These are phyloP conservation scores for Zaprionus africanus DNA, from an alignment of 1,140 invertebrate species.

Conservation along the genomic window DNA sequence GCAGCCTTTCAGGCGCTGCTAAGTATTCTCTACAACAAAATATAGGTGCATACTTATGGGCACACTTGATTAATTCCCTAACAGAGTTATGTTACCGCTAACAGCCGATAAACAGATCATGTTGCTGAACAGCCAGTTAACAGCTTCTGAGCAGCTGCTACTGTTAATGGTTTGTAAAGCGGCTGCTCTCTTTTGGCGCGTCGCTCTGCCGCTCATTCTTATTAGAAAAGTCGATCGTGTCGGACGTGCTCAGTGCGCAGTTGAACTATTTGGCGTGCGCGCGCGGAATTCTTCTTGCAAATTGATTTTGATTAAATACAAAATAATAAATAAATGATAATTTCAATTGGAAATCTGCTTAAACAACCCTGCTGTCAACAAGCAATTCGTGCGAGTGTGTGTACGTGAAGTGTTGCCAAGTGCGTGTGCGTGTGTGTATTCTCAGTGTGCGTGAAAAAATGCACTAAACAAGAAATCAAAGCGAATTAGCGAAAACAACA, in stretches of 20 bases:
- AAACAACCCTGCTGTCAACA: conserved; percentile 40
- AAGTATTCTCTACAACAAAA: too few species aligned
- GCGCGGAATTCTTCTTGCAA: conserved; percentile 24
- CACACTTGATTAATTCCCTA: too few species aligned
- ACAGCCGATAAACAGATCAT: background rate
- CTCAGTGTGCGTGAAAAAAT: conserved; percentile 64
- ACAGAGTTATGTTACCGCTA: background rate
- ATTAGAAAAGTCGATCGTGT: conserved; percentile 22
- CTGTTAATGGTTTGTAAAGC: background rate
- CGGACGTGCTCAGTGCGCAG: background rate
- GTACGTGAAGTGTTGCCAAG: background rate
- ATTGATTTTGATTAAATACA: conserved; percentile 35
- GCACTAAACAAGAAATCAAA: conserved; percentile 54
- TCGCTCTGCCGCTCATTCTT: conserved; percentile 29
- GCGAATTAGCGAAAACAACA: conserved; percentile 42
- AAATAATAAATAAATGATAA: conserved; percentile 34
- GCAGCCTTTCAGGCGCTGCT: too few species aligned
- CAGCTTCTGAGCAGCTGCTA: background rate
- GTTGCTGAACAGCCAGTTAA: background rate
- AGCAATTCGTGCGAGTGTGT: conserved; percentile 19
- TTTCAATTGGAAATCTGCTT: conserved; percentile 22
- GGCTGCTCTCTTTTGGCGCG: background rate
- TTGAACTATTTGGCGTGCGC: conserved; percentile 3
- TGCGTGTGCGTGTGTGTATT: conserved; percentile 25
- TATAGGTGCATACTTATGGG: too few species aligned